A percentile compares a stretch with the other conserved stretches of the same genome.
Conservation (phyloP, 2,888 invertebrate genomes). For the Caenorhabditis virilis region DNA sequence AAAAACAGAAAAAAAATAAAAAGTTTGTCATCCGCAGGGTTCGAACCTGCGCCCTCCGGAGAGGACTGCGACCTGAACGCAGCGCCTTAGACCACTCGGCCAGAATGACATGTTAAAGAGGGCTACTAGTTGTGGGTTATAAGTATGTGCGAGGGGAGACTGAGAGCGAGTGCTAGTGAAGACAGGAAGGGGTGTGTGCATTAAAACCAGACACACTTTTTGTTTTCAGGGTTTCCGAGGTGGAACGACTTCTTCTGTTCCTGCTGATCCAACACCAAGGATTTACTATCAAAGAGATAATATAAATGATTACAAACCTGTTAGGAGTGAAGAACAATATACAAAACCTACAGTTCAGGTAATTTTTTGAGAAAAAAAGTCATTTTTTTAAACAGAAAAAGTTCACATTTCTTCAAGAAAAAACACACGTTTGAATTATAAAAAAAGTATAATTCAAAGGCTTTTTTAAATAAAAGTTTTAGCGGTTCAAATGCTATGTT, state of each 20-base stretch:
- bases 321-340: not conserved
- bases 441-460: too few species aligned
- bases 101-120: conserved; percentile 50
- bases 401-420: not conserved
- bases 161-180: too few species aligned
- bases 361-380: too few species aligned
- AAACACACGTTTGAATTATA: too few species aligned
- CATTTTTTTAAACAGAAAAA: too few species aligned
- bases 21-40: conserved; percentile 49
- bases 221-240: not conserved
- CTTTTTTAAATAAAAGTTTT: too few species aligned
- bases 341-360: conserved; percentile 5
- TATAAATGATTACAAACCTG: conserved; percentile 5
- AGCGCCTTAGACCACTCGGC: conserved; percentile 84
- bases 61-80: conserved; percentile 80
- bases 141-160: too few species aligned
- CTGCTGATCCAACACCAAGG: conserved; percentile 28
- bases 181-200: too few species aligned
- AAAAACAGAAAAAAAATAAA: conserved; percentile 6
- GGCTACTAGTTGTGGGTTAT: too few species aligned
- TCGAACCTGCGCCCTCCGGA: conserved; percentile 61
- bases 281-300: conserved; percentile 9
- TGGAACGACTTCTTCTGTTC: not conserved
- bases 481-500: too few species aligned
- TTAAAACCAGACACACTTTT: not conserved